Percentiles rank a stretch among this genome's conserved stretches.
phyloP scores from a whole-genome alignment of 2,888 invertebrate species.

The Willowsia nigromaculata region DNA sequence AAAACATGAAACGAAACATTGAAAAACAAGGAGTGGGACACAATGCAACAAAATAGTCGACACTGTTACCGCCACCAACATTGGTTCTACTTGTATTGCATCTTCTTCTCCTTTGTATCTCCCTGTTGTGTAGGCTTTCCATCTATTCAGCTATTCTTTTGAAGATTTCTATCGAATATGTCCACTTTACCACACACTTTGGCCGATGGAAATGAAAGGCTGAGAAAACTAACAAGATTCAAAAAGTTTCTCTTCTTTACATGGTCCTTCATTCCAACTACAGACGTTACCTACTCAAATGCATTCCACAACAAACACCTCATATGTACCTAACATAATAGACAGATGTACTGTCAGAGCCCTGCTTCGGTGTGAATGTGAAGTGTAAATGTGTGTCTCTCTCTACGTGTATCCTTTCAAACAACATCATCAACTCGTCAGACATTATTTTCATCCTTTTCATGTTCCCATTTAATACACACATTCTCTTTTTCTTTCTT shows the following conservation, averaged over 20 bases:
- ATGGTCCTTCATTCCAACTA: not conserved
- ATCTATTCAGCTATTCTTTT: not conserved
- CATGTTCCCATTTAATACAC: not conserved
- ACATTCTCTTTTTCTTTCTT: not conserved
- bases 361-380: not conserved
- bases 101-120: not conserved
- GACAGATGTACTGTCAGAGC: conserved; percentile 1
- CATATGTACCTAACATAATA: not conserved
- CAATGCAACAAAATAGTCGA: not conserved
- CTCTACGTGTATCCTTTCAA: not conserved
- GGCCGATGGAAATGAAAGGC: not conserved
- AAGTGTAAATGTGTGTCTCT: too few relatives aligned
- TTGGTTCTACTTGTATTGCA: not conserved
- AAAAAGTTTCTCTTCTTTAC: not conserved
- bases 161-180: not conserved
- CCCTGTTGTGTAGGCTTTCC: not conserved
- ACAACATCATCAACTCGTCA: not conserved
- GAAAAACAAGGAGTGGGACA: not conserved
- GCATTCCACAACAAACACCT: not conserved
- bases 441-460: not conserved
- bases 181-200: not conserved
- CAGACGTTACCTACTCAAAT: not conserved
- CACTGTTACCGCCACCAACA: not conserved
- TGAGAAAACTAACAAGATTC: not conserved
- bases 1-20: not conserved